Evolutionary conservation across 2,797 vertebrate species (phyloP).

Genomic region (Lateolabrax maculatus): DNA sequence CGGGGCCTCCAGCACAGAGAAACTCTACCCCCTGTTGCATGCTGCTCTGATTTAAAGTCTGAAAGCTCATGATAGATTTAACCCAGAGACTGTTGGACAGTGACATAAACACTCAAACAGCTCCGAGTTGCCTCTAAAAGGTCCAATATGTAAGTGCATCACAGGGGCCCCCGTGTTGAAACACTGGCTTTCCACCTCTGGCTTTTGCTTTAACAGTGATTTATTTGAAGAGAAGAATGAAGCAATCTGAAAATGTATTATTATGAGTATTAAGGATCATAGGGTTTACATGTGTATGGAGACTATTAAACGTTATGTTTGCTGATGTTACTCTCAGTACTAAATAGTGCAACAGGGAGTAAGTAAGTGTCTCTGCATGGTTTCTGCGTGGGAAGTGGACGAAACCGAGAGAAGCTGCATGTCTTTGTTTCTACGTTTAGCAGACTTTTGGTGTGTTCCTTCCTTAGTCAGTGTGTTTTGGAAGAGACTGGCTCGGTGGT

Average conservation of each 20-base stretch:
- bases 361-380: background rate
- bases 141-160: constrained; percentile 39
- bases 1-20: constrained; percentile 55
- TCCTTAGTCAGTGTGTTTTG: background rate
- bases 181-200: background rate
- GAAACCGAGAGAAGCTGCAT: background rate
- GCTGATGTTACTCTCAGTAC: background rate
- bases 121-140: constrained; percentile 43
- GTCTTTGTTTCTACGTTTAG: background rate
- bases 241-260: constrained; percentile 10
- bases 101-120: constrained; percentile 62
- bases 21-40: constrained; percentile 67
- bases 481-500: background rate
- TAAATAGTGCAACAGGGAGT: background rate
- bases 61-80: constrained; percentile 64
- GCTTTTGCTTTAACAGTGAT: constrained; percentile 18
- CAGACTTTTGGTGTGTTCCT: background rate
- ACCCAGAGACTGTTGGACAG: constrained; percentile 58
- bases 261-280: background rate
- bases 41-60: constrained; percentile 71
- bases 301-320: background rate
- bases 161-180: constrained; percentile 26
- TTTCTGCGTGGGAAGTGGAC: background rate
- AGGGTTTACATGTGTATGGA: background rate
- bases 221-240: constrained; percentile 8